Percentiles rank a stretch among this genome's conserved stretches.
These are phyloP conservation scores for Pteria penguin DNA, from an alignment of 2,888 invertebrate species.

Conservation along the genomic window DNA sequence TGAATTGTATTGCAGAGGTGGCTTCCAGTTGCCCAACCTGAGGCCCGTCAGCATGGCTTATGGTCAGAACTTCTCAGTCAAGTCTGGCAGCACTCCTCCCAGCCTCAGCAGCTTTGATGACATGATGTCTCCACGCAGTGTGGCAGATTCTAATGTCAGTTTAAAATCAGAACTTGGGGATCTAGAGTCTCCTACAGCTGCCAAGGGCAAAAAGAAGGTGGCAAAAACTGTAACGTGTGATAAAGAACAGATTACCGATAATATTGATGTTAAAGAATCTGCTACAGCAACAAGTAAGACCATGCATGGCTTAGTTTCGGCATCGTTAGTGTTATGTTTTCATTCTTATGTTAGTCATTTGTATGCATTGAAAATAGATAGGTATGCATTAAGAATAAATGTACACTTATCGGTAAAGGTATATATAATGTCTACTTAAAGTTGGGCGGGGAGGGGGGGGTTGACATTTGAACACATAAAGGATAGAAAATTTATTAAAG, in stretches of 20 bases:
- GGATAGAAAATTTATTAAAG: too few relatives aligned
- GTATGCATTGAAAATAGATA: too few relatives aligned
- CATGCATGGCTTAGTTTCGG: constrained; percentile 4
- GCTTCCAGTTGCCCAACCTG: constrained; percentile 72
- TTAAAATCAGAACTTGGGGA: constrained; percentile 77
- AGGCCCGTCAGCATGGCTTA: constrained; percentile 68
- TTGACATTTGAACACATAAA: too few relatives aligned
- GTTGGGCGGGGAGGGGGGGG: too few relatives aligned
- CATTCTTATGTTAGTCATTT: too few relatives aligned
- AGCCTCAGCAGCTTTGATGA: constrained; percentile 79
- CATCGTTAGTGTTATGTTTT: too few relatives aligned
- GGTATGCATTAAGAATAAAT: too few relatives aligned
- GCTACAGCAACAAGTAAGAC: constrained; percentile 75
- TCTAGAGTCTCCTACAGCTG: constrained; percentile 64
- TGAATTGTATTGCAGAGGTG: constrained; percentile 32
- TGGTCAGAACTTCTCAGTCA: constrained; percentile 82
- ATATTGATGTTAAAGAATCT: constrained; percentile 66
- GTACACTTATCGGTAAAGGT: too few relatives aligned
- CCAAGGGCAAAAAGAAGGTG: constrained; percentile 42
- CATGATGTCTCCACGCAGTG: constrained; percentile 74
- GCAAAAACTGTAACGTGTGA: constrained; percentile 66
- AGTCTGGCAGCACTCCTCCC: constrained; percentile 81
- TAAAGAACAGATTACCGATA: constrained; percentile 74
- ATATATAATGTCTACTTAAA: too few relatives aligned
- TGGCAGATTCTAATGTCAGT: constrained; percentile 75